Base-by-base conservation (phyloP, 1,140 invertebrate species). In the Semibalanus balanoides region DNA sequence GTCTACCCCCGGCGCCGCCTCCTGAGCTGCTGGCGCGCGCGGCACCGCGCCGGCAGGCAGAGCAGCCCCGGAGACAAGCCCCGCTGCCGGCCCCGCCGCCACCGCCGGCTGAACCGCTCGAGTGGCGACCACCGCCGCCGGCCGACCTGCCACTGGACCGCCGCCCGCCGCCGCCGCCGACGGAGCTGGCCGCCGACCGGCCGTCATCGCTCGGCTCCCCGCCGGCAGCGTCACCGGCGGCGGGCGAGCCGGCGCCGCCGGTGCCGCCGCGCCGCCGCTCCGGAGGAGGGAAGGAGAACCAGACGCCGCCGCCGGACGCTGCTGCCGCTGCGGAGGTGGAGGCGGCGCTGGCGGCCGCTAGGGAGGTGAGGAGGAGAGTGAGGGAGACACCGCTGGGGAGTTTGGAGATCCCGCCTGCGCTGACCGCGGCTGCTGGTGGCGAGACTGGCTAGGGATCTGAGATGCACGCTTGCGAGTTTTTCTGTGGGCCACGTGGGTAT, bases 181-280 rank as follows among this genome's bases (percentile, higher is more conserved):
- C 25, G 69, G 43, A 74, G 43, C 64, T 28, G 40, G 27, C 31
- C 19, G 22, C 31, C 74, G 74, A 51, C 27, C 40, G 74, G 9
- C 31, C 73, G 43, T 40, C 64, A n/a, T n/a, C n/a, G n/a, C 9
- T 9, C 31, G 74, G 74, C 31, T 5, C 64, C 31, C 74, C 74
- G 30, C 74, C 74, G 64, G 9, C 19, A 19, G n/a, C 9, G 74
- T 9, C 9, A 17, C 7, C 40, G 28, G 9, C 11, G 51, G 69
- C 3, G 25, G 31, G 11, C 31, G 76, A 74, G 43, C 31, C 51
- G 69, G 22, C 43, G 28, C 74, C 88, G 5, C 86, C 87, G 19
- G 87, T 88, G 5, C 87, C 88, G 30, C 88, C 87, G 5, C 81
- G 87, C 71, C 82, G 86, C 43, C 85, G 85, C 78, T 86, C 86